Percentiles rank a stretch among this genome's conserved stretches.
Evolutionary conservation across 2,113 vertebrate species (phyloP).

Genomic region (Puma concolor): DNA sequence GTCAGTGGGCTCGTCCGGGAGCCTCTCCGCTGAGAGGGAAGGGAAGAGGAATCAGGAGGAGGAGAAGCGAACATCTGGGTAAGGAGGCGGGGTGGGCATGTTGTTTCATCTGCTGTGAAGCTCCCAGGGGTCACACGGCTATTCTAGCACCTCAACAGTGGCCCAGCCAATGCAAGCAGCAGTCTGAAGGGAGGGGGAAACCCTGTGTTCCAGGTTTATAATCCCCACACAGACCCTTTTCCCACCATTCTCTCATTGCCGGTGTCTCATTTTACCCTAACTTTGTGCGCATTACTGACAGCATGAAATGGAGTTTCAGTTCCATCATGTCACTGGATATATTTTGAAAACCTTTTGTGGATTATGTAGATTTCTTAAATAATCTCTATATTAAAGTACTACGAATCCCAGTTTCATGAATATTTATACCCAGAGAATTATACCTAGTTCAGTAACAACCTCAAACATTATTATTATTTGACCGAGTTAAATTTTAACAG

Average conservation of each 20-base stretch:
- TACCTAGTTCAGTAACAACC: not conserved
- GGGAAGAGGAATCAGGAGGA: not conserved
- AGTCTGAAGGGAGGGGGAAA: not conserved
- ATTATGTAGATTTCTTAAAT: not conserved
- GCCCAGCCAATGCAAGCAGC: not conserved
- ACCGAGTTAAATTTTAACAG: not conserved
- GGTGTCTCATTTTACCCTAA: not conserved
- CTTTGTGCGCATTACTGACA: not conserved
- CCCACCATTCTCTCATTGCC: not conserved
- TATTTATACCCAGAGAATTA: not conserved
- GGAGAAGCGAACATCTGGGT: not conserved
- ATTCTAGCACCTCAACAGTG: not conserved
- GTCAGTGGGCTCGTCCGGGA: not conserved
- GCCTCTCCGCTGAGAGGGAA: not conserved
- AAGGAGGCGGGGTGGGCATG: fast-evolving
- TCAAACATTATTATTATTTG: not conserved
- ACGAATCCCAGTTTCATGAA: not conserved
- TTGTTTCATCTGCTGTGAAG: not conserved
- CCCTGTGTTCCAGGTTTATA: not conserved
- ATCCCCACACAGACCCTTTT: not conserved
- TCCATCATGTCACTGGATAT: not conserved
- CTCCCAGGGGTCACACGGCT: not conserved
- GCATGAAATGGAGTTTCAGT: not conserved
- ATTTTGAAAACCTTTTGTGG: not conserved
- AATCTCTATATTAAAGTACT: not conserved